phyloP scores from a whole-genome alignment of 2,113 vertebrate genomes.

The Vidua chalybeata region DNA sequence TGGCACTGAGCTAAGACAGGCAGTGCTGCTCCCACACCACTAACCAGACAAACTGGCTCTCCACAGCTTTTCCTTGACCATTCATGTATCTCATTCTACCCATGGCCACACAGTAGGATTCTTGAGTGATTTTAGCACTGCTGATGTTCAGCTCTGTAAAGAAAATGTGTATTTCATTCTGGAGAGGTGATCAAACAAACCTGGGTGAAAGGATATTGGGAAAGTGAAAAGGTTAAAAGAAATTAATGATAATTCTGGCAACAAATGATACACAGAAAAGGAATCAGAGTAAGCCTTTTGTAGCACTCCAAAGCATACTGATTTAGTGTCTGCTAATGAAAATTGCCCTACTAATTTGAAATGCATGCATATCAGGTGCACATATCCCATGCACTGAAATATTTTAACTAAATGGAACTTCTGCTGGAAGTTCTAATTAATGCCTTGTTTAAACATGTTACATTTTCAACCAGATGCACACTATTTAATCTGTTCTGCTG shows the following conservation, averaged over 20 bases:
- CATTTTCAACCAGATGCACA: neutral
- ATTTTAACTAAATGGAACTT: constrained; percentile 8
- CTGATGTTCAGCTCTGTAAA: neutral
- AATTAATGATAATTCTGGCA: neutral
- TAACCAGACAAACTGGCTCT: neutral
- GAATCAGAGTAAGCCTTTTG: neutral
- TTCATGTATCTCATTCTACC: neutral
- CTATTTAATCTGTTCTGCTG: neutral
- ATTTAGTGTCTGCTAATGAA: constrained; percentile 29
- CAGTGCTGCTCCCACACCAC: neutral
- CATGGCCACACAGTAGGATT: neutral
- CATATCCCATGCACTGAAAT: neutral
- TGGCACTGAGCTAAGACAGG: neutral
- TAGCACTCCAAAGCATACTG: neutral
- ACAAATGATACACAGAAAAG: neutral
- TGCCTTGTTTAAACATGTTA: neutral
- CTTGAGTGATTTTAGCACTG: neutral
- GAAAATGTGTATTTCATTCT: neutral
- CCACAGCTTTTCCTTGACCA: neutral
- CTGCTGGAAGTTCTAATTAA: constrained; percentile 15
- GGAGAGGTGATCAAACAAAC: neutral
- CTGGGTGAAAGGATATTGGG: neutral
- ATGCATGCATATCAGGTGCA: neutral
- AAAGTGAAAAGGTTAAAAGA: neutral
- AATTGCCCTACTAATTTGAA: constrained; percentile 40